Conservation (phyloP, 2,888 invertebrate genomes). For the Chelonus formosanus region DNA sequence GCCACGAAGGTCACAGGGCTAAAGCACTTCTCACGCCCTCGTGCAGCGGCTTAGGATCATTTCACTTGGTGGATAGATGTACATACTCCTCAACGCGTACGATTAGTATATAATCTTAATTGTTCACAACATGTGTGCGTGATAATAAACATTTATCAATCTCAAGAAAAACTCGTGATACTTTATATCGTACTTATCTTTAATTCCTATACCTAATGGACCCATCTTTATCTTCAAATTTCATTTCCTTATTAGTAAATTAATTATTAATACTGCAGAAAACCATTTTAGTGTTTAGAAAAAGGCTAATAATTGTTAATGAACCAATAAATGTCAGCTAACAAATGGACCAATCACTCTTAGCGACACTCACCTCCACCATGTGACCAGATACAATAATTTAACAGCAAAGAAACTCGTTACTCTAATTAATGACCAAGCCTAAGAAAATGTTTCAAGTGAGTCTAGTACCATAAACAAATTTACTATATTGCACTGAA, state of each 20-base stretch:
- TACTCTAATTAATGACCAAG: constrained; percentile 41
- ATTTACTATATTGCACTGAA: constrained; percentile 33
- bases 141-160: constrained; percentile 59
- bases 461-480: constrained; percentile 17
- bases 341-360: constrained; percentile 35
- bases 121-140: constrained; percentile 60
- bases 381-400: constrained; percentile 34
- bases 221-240: background rate
- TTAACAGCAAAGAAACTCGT: constrained; percentile 35
- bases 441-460: constrained; percentile 23
- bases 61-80: constrained; percentile 58
- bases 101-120: constrained; percentile 63
- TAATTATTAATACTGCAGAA: background rate
- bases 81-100: constrained; percentile 53
- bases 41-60: constrained; percentile 57
- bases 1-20: constrained; percentile 63
- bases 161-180: constrained; percentile 10
- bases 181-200: background rate
- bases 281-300: background rate
- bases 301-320: background rate
- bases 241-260: background rate
- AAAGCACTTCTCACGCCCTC: constrained; percentile 65
- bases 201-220: no score
- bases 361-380: constrained; percentile 35
- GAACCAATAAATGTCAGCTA: background rate